Conservation (phyloP, 2,113 vertebrate species). For the Bubo scandiacus region DNA sequence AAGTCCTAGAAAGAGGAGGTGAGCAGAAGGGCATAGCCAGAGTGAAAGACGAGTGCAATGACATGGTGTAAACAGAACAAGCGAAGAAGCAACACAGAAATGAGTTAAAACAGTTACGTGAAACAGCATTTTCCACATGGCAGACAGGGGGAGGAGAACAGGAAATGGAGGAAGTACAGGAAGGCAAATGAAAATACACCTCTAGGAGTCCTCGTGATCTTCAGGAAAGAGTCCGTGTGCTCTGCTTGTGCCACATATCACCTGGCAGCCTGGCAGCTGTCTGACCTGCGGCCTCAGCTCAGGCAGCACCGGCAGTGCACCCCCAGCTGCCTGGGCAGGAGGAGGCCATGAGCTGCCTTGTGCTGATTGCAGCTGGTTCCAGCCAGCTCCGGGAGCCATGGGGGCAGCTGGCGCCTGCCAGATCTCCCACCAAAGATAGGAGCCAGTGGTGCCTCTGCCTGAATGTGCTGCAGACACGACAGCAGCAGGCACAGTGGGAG, state of each 20-base stretch:
- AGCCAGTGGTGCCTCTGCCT: background rate
- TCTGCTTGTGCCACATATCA: accelerated
- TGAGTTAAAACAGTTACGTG: background rate
- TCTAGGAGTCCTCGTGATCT: background rate
- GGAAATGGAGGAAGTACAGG: background rate
- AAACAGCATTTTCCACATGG: background rate
- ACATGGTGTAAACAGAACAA: background rate
- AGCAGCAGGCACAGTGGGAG: no score
- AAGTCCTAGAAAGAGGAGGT: background rate
- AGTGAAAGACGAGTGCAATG: background rate
- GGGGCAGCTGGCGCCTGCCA: no score
- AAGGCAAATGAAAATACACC: background rate
- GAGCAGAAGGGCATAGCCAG: background rate
- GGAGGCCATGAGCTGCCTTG: background rate
- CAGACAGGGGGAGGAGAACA: background rate
- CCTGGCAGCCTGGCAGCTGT: no score
- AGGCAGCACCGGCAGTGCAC: accelerated
- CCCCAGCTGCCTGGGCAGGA: background rate
- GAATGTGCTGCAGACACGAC: accelerated
- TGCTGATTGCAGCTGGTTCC: background rate
- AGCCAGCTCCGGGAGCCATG: background rate
- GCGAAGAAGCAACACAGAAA: background rate
- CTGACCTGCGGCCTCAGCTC: background rate
- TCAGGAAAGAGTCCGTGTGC: background rate
- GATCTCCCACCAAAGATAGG: background rate